A percentile compares a stretch with the other conserved stretches of the same genome.
Conservation (phyloP, 2,888 invertebrate genomes). For the Epinotia brunnichana region DNA sequence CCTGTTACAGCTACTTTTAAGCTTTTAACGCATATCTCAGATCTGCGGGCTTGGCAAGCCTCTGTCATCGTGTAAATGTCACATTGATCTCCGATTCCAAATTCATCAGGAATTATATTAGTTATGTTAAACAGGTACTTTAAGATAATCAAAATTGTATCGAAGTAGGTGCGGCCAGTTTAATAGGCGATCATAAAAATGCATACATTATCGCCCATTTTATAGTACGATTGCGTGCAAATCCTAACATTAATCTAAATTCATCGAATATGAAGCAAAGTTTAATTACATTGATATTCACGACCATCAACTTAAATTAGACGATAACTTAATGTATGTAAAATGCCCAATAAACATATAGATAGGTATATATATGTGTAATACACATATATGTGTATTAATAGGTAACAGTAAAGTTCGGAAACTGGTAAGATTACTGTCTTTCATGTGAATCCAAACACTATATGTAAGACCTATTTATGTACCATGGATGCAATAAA, state of each 20-base stretch:
- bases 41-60: too few relatives aligned
- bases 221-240: conserved; percentile 29
- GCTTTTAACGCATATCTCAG: too few relatives aligned
- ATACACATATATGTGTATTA: conserved; percentile 1
- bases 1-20: too few relatives aligned
- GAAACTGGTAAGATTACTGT: conserved; percentile 15
- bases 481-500: too few relatives aligned
- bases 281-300: conserved; percentile 41
- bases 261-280: conserved; percentile 26
- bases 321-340: conserved; percentile 40
- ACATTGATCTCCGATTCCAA: not conserved
- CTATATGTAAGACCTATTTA: too few relatives aligned
- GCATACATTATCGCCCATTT: conserved; percentile 28
- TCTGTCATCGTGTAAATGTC: too few relatives aligned
- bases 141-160: conserved; percentile 18
- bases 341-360: conserved; percentile 28
- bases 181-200: conserved; percentile 28
- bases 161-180: conserved; percentile 18
- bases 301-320: conserved; percentile 37
- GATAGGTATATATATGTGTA: too few relatives aligned
- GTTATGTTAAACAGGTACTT: conserved; percentile 17
- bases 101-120: conserved; percentile 6
- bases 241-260: conserved; percentile 30
- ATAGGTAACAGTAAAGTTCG: conserved; percentile 32
- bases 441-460: too few relatives aligned